Percentiles rank a stretch among this genome's conserved stretches.
phyloP scores from a whole-genome alignment of 2,113 vertebrate species.

The Grantiella picta region DNA sequence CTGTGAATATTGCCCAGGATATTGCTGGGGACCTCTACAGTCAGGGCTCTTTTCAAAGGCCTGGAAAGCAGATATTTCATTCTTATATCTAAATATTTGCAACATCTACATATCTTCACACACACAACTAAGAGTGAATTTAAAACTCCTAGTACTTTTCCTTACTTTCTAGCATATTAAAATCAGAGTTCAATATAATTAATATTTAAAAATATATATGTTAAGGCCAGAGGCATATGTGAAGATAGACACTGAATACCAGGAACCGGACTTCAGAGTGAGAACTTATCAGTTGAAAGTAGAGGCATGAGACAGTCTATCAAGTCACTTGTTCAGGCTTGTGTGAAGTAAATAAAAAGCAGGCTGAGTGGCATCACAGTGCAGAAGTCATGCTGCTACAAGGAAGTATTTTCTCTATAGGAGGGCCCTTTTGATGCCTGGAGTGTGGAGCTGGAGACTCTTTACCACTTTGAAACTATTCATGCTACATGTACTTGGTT shows the following conservation, averaged over 20 bases:
- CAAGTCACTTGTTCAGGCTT: not conserved
- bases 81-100: not conserved
- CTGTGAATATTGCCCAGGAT: not conserved
- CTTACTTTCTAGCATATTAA: not conserved
- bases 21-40: not conserved
- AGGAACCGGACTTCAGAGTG: not conserved
- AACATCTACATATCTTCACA: not conserved
- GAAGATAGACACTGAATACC: not conserved
- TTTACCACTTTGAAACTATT: not conserved
- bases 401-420: not conserved
- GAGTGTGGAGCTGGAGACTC: not conserved
- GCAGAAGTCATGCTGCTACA: not conserved
- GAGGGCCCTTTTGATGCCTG: not conserved
- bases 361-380: not conserved
- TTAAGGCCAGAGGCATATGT: not conserved
- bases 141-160: not conserved
- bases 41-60: not conserved
- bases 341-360: not conserved
- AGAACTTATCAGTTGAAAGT: not conserved
- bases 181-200: not conserved
- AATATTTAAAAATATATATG: not conserved
- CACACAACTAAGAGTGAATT: not conserved
- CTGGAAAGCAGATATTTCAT: not conserved
- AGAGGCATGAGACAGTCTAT: not conserved
- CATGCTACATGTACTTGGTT: not conserved